phyloP scores from a whole-genome alignment of 2,797 vertebrate species.

The Tolypeutes matacus region DNA sequence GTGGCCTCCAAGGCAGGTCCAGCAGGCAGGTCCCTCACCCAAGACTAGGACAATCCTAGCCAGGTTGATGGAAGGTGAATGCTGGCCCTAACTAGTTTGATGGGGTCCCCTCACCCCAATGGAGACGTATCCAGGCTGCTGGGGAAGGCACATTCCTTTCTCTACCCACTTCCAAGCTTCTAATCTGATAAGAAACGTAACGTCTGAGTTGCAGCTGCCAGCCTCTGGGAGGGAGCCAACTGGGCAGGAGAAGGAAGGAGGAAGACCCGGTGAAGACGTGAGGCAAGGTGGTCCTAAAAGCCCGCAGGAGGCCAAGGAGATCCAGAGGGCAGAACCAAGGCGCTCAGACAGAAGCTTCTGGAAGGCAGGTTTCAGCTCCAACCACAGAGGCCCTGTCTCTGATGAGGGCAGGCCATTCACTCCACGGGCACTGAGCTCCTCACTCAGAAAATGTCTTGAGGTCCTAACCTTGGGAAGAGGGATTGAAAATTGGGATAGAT shows the following conservation, averaged over 20 bases:
- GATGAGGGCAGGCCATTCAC: fast-evolving
- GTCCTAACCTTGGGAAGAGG: background rate
- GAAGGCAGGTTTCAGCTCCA: background rate
- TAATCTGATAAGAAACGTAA: conserved; percentile 26
- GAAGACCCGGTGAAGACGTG: background rate
- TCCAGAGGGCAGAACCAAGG: background rate
- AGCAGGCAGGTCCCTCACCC: background rate
- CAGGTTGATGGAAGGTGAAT: background rate
- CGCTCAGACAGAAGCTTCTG: background rate
- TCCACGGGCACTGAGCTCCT: background rate
- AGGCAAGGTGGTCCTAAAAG: background rate
- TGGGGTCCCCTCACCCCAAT: background rate
- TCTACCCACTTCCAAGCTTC: background rate
- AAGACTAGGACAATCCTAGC: background rate
- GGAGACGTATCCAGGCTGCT: background rate
- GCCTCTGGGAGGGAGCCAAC: background rate
- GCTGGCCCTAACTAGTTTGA: background rate
- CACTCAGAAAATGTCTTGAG: background rate
- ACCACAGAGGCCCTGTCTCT: background rate
- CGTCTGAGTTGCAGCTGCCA: conserved; percentile 21
- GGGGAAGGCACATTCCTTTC: background rate
- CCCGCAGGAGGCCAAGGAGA: background rate
- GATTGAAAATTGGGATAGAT: background rate
- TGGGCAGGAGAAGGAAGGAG: background rate
- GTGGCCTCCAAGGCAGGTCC: background rate